Evolutionary conservation across 2,888 invertebrate species (phyloP), one percentile per base, ranked within the genome.

Genomic region (Theretra japonica): DNA sequence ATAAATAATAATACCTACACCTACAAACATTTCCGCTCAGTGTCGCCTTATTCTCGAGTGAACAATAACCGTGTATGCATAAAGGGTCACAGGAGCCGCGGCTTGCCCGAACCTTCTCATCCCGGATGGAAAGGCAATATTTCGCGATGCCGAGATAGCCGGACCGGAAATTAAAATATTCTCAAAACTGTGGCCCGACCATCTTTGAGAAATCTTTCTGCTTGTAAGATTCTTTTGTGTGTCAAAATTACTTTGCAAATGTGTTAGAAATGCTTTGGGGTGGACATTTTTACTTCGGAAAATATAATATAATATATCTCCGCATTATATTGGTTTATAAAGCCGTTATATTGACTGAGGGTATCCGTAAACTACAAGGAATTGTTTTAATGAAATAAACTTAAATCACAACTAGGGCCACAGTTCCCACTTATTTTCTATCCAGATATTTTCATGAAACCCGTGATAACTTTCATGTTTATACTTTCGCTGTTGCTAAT

Each of bases 91-190:
- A 53, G 33, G 56, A 57, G 33, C 50, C 4, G 17, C 4, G 41
- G 48, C 8, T 25, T n/a, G 4, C 21, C 30, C 15, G 41, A 11
- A 41, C 41, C 15, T 41, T 15, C 41, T 59, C 21, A 48, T 68
- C 33, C 30, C 70, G 70, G 56, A 57, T 58, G 58, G 69, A 76
- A 73, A 72, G 73, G 75, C 75, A 73, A 75, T 74, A 74, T 76
- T 73, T 75, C 72, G 68, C 69, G 72, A 73, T 70, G 74, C 69
- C 70, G 71, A 72, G 74, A 73, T 72, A 73, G 56, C 57, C 57
- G 73, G 72, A 41, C 78, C 84, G 85, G 85, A 85, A 83, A 85
- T 85, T 85, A 83, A 84, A 83, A 82, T 82, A 79, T 79, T 82
- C 78, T 74, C 74, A 73, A 80, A 75, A 78, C 77, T 75, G 76